phyloP scores from a whole-genome alignment of 2,888 invertebrate genomes.

The Sphaerophoria rueppellii region DNA sequence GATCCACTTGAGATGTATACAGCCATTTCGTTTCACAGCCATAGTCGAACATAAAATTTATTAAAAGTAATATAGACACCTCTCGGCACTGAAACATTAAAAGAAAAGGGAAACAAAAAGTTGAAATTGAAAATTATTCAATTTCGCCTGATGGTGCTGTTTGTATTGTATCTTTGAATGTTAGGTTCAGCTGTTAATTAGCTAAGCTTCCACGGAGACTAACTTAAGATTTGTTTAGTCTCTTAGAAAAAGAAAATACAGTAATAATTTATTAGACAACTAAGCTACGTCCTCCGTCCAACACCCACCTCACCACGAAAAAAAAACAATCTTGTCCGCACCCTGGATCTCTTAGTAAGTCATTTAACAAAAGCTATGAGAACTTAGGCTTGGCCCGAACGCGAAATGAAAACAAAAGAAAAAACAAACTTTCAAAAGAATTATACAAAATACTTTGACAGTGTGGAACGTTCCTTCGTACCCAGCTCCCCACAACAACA shows the following conservation, averaged over 20 bases:
- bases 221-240: constrained; percentile 48
- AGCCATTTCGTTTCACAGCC: too few relatives aligned
- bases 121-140: constrained; percentile 56
- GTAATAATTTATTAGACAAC: constrained; percentile 51
- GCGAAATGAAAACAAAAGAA: neutral
- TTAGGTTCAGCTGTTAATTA: constrained; percentile 55
- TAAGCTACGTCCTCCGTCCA: constrained; percentile 22
- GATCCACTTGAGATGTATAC: too few relatives aligned
- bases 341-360: constrained; percentile 40
- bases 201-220: constrained; percentile 46
- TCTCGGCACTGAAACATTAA: too few relatives aligned
- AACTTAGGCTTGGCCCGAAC: neutral
- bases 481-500: too few relatives aligned
- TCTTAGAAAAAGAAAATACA: constrained; percentile 50
- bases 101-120: constrained; percentile 13
- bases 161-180: constrained; percentile 30
- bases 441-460: constrained; percentile 34
- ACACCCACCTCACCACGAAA: neutral
- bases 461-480: constrained; percentile 25
- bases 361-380: constrained; percentile 33
- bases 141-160: constrained; percentile 56
- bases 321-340: too few relatives aligned
- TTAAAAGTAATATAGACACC: too few relatives aligned
- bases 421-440: constrained; percentile 11
- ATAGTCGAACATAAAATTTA: too few relatives aligned